Evolutionary conservation across 2,888 invertebrate species (phyloP), one percentile per base, ranked within the genome.

Genomic region (Steinernema scapterisci): DNA sequence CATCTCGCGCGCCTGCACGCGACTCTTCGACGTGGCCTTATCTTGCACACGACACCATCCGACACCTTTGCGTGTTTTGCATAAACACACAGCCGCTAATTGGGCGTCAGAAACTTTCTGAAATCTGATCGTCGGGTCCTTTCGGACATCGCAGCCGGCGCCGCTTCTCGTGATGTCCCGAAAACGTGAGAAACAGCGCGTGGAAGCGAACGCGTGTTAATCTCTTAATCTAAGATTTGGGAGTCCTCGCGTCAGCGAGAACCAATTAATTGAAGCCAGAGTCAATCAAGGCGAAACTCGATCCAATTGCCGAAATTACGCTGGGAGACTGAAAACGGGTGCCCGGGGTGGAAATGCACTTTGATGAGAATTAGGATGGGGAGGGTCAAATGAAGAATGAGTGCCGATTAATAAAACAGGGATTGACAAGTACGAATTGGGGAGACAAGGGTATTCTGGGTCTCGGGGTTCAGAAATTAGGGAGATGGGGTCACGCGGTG

Each of bases 11-110:
- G 38, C 38, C 38, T 38, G 38, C 38, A 38, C 38, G 38, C 38
- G 38, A 38, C 38, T 38, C 38, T 9, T 38, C n/a, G 38, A 6
- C 38, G 38, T 38, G 38, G 38, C 38, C 38, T 38, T 38, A 38
- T 38, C 38, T 38, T 38, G 38, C 38, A 38, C 38, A 38, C 38
- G 9, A 9, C 38, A 38, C 9, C 38, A 38, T 38, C 9, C 9
- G 38, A 38, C 38, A 38, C 48, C 19, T 19, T 48, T 19, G 48
- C 48, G 48, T 48, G 52, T 52, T 52, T 52, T 52, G 52, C 52
- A 52, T 52, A 52, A 52, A 52, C 52, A 52, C 23, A 19, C 19
- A n/a, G 38, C 19, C 52, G 23, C 52, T 52, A 52, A 52, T 52
- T 52, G 23, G n/a, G 52, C 19, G 6, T 52, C 52, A 9, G 23